Evolutionary conservation across 2,113 vertebrate genomes (phyloP).

Genomic region (Laticauda colubrina): DNA sequence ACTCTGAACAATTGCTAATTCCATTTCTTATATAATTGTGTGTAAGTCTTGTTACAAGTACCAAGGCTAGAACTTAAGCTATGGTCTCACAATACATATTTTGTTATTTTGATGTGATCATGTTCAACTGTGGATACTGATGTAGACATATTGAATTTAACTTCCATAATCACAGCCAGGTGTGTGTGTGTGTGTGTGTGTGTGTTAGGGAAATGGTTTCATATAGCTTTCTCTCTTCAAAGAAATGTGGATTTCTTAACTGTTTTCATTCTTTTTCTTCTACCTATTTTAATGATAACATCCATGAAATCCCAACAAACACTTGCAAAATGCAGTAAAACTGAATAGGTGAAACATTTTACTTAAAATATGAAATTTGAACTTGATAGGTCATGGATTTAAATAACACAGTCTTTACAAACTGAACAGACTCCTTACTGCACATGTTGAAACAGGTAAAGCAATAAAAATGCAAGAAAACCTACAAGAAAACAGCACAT

Average conservation of each 20-base stretch:
- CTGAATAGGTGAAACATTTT: neutral
- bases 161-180: neutral
- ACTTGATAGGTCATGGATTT: neutral
- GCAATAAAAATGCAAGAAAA: neutral
- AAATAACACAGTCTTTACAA: neutral
- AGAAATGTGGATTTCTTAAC: neutral
- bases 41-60: neutral
- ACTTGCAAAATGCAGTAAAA: neutral
- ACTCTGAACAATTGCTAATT: neutral
- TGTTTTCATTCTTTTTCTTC: neutral
- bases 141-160: neutral
- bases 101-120: neutral
- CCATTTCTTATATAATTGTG: neutral
- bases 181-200: neutral
- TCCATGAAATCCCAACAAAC: neutral
- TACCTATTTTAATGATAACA: neutral
- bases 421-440: neutral
- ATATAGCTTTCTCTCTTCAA: neutral
- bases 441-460: neutral
- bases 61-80: neutral
- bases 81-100: neutral
- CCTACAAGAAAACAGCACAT: neutral
- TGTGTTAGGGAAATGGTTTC: neutral
- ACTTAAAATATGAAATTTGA: neutral
- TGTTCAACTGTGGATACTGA: neutral